Conservation (phyloP, 2,888 invertebrate species). For the Pterostichus niger region DNA sequence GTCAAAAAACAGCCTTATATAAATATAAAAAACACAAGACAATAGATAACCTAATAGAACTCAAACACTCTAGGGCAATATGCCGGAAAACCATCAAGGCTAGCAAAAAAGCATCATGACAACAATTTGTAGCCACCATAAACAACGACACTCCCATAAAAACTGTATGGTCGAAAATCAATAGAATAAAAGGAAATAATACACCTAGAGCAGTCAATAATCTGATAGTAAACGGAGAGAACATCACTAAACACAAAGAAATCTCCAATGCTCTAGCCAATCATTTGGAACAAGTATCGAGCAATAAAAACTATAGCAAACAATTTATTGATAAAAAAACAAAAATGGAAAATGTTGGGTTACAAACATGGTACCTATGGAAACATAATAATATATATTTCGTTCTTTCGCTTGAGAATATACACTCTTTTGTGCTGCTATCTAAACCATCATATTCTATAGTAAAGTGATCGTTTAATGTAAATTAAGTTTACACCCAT, state of each 20-base stretch:
- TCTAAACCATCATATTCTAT: no score
- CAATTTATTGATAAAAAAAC: neutral
- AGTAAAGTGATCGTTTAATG: no score
- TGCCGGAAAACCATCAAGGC: neutral
- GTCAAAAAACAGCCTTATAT: neutral
- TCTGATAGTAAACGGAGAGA: no score
- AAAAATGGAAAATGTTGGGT: neutral
- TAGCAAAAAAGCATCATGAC: neutral
- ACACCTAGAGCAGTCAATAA: no score
- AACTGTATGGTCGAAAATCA: no score
- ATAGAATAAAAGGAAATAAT: no score
- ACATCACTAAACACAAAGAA: no score
- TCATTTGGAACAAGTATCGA: neutral
- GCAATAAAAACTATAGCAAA: neutral
- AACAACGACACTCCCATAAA: conserved; percentile 4
- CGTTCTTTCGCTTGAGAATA: no score
- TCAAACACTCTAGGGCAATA: neutral
- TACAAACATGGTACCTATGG: no score
- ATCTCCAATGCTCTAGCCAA: neutral
- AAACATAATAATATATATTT: no score
- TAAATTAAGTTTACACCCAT: no score
- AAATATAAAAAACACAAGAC: conserved; percentile 29
- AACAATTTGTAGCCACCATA: conserved; percentile 4
- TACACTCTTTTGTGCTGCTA: no score
- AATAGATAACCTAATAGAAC: conserved; percentile 2